Evolutionary conservation across 2,888 invertebrate genomes (phyloP), one percentile per base, ranked within the genome.

Genomic region (Nephrotoma appendiculata): DNA sequence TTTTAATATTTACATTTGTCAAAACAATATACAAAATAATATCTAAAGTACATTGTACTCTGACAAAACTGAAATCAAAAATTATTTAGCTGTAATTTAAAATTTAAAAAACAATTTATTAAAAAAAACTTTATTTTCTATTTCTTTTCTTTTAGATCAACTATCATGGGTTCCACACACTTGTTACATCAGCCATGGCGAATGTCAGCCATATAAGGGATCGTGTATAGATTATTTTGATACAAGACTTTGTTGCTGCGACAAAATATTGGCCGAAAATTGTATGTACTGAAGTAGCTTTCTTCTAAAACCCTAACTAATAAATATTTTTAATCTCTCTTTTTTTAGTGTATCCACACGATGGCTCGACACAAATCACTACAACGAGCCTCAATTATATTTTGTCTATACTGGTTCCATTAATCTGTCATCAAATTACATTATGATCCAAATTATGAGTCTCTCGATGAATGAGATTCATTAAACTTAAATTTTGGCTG

Each of bases 161-260:
- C 88, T 92, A n/a, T 91, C 92, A 45, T 92, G 90, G 88, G 90
- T 92, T 11, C 91, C 91, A 2, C 92, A 92, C 87, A 90, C 90
- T 42, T 92, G 92, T 87, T 92, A 91, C 88, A 90, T 91, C 86
- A 91, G 91, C 42, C 91, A 91, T 87, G 90, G 41, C 9, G 90
- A 87, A 88, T 89, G 31, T 90, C 90, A 87, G 89, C 89, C 86
- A 89, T 91, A 44, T 90, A 90, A 90, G 71, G 91, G 90, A 19
- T 91, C 92, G 12, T 92, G 92, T 87, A 90, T 90, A 88, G 89
- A 88, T 15, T 91, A 90, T 87, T 90, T 89, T 57, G 90, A 91
- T 88, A 89, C 91, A 44, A 91, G 91, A 87, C 90, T 91, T 88
- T 91, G 91, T 87, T 91, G 91, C 87, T 91, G 91, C 89, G 90